Conservation (phyloP, 2,113 vertebrate species). For the Naja naja region DNA sequence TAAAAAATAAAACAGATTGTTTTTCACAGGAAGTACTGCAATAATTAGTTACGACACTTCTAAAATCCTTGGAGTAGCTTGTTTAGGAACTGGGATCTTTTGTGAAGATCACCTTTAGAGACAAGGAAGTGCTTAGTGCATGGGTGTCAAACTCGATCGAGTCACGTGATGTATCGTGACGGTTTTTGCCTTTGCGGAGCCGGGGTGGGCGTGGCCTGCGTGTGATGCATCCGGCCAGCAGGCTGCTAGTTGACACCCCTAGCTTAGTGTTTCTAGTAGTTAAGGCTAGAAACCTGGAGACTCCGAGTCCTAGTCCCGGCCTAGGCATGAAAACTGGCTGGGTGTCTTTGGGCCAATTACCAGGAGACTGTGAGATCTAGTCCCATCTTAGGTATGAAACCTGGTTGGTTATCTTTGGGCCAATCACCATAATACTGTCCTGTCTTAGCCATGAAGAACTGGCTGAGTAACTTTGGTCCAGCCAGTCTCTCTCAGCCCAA, state of each 20-base stretch:
- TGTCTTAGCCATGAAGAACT: not conserved
- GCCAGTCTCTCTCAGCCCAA: not conserved
- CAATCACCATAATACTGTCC: not conserved
- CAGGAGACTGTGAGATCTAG: not conserved
- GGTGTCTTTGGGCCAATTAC: not conserved
- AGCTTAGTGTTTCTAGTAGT: not conserved
- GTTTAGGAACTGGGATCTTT: not conserved
- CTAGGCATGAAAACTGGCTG: not conserved
- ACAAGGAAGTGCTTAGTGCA: not conserved
- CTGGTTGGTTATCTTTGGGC: too few species aligned
- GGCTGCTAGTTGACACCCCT: too few species aligned
- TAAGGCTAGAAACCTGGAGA: not conserved
- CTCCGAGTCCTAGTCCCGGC: not conserved
- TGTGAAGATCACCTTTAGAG: not conserved
- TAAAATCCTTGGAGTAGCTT: not conserved
- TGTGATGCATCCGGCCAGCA: rapidly evolving
- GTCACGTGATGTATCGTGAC: rapidly evolving
- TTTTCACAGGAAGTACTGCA: not conserved
- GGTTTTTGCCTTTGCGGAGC: too few species aligned
- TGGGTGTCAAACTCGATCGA: too few species aligned
- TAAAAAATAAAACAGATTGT: too few species aligned
- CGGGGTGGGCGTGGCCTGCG: too few species aligned
- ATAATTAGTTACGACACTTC: not conserved
- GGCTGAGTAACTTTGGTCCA: not conserved
- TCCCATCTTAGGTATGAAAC: not conserved